A percentile compares a stretch with the other conserved stretches of the same genome.
Conservation (phyloP, 1,140 invertebrate species). For the Zaprionus tsacasi region DNA sequence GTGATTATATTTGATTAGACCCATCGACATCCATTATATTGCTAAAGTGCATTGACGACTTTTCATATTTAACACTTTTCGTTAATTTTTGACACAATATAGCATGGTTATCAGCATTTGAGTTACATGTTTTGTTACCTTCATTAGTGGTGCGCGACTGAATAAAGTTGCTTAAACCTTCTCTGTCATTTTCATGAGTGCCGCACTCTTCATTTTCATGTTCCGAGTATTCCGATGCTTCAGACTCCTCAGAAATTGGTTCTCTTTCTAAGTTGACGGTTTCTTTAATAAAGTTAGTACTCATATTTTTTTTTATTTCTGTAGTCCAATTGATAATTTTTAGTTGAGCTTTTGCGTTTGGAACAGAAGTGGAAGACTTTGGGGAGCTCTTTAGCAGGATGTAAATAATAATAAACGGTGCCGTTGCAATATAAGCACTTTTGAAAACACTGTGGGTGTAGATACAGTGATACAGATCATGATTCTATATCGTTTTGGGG, state of each 20-base stretch:
- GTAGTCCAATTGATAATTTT: background rate
- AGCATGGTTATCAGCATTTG: background rate
- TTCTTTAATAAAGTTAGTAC: constrained; percentile 8
- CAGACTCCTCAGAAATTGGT: constrained; percentile 45
- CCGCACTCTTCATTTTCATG: constrained; percentile 45
- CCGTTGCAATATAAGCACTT: no score
- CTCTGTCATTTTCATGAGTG: constrained; percentile 31
- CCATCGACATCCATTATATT: background rate
- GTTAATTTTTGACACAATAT: background rate
- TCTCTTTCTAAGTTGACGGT: constrained; percentile 25
- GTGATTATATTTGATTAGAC: constrained; percentile 2
- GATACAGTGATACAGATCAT: no score
- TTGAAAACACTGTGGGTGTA: no score
- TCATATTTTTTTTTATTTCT: constrained; percentile 31
- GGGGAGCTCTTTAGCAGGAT: no score
- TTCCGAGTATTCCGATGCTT: constrained; percentile 69
- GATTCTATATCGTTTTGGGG: no score
- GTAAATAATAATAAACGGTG: no score
- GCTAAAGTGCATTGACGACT: background rate
- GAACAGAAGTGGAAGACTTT: constrained; percentile 62
- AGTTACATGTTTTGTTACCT: background rate
- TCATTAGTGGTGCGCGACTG: background rate
- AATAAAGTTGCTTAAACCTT: constrained; percentile 15
- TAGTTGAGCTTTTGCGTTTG: constrained; percentile 28
- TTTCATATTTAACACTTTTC: background rate